phyloP scores from a whole-genome alignment of 2,113 vertebrate genomes.

The Megaceryle torquata region DNA sequence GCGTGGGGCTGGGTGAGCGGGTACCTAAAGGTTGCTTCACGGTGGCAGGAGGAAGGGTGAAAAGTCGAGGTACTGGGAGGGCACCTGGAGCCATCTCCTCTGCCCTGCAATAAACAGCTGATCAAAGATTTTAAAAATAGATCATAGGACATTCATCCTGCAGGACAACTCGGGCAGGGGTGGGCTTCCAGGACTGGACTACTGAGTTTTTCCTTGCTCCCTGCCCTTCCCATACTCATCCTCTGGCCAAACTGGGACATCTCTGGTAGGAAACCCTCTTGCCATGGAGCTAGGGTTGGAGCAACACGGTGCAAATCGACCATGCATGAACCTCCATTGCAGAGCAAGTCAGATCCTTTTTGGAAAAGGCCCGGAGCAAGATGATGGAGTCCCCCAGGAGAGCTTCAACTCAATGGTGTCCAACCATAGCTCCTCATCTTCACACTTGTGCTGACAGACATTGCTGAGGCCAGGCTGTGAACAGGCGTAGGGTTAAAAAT shows the following conservation, averaged over 20 bases:
- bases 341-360: background rate
- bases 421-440: background rate
- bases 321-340: background rate
- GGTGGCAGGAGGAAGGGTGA: background rate
- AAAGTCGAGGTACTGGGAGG: background rate
- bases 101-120: background rate
- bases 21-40: background rate
- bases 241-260: background rate
- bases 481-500: background rate
- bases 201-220: background rate
- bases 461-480: background rate
- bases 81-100: accelerated
- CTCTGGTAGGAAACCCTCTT: background rate
- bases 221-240: background rate
- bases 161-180: background rate
- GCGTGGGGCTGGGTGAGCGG: too few relatives aligned
- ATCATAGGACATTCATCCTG: accelerated
- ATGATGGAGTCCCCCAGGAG: background rate
- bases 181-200: background rate
- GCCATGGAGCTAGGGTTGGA: background rate
- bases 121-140: background rate
- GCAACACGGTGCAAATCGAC: accelerated
- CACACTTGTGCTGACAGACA: background rate
- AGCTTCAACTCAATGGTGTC: background rate
- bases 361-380: background rate